These are phyloP conservation scores for Chymomyza caudatula DNA, from an alignment of 2,888 invertebrate species.

Conservation along the genomic window DNA sequence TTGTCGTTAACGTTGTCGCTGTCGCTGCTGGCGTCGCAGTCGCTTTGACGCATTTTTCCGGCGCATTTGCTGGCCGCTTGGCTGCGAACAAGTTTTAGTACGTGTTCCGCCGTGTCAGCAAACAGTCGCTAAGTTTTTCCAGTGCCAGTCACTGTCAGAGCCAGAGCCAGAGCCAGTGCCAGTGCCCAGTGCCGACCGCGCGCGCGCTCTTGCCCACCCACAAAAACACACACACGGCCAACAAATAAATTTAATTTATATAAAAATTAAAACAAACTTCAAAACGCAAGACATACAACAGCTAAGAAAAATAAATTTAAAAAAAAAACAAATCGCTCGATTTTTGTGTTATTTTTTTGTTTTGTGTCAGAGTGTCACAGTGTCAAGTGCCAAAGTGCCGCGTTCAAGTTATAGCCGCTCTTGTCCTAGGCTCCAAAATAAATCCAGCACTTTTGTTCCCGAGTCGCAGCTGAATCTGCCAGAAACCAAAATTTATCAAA, in stretches of 20 bases:
- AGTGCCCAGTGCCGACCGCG: background rate
- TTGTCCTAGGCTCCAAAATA: conserved; percentile 34
- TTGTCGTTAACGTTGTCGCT: conserved; percentile 7
- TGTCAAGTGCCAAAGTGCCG: background rate
- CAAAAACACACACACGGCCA: background rate
- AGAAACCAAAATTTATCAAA: too few relatives aligned
- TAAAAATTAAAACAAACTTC: too few relatives aligned
- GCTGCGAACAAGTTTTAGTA: conserved; percentile 76
- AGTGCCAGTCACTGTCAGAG: background rate
- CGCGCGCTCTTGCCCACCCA: conserved; percentile 7
- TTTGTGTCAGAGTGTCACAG: conserved; percentile 18
- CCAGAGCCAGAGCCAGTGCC: background rate
- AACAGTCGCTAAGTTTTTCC: conserved; percentile 67
- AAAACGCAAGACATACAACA: too few relatives aligned
- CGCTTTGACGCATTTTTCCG: conserved; percentile 4
- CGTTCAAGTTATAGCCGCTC: conserved; percentile 6
- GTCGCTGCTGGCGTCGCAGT: background rate
- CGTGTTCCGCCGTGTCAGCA: conserved; percentile 78
- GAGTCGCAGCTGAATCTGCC: too few relatives aligned
- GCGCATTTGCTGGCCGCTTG: conserved; percentile 23
- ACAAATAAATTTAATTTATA: conserved; percentile 4
- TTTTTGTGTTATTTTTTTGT: conserved; percentile 8
- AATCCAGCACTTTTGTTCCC: too few relatives aligned
- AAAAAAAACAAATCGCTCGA: background rate
- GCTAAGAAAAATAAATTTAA: conserved; percentile 5